These are phyloP conservation scores for Colius striatus DNA, from an alignment of 2,113 vertebrate genomes.

Conservation along the genomic window DNA sequence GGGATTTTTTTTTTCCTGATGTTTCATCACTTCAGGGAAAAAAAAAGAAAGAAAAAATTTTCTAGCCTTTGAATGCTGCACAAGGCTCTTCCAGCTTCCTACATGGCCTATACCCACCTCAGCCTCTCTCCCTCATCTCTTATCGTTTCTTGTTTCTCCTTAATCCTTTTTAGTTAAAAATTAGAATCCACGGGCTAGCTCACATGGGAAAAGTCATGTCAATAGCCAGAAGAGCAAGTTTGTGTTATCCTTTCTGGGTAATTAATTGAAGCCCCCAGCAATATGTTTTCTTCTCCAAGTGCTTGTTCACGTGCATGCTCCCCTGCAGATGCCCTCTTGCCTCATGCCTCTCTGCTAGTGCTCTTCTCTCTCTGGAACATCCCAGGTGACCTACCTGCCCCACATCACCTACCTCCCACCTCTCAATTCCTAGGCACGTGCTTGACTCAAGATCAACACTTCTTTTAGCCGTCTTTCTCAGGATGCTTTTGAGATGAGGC, in stretches of 20 bases:
- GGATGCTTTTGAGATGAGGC: background rate
- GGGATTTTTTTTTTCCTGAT: background rate
- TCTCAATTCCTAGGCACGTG: background rate
- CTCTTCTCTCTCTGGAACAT: background rate
- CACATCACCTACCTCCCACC: background rate
- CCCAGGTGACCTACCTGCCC: rapidly evolving
- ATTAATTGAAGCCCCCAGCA: background rate
- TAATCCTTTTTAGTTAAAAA: background rate
- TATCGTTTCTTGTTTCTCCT: background rate
- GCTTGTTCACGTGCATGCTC: rapidly evolving
- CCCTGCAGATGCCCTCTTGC: background rate
- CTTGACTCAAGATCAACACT: background rate
- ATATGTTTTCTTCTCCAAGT: background rate
- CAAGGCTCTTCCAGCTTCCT: background rate
- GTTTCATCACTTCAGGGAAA: background rate
- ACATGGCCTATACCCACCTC: rapidly evolving
- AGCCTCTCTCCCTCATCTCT: background rate
- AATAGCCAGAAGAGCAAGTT: background rate
- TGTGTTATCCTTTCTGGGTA: background rate
- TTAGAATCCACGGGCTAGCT: background rate
- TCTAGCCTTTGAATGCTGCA: background rate
- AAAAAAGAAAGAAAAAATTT: background rate
- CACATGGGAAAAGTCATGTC: rapidly evolving
- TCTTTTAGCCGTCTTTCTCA: background rate
- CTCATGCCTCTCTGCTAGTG: background rate